A percentile compares a stretch with the other conserved stretches of the same genome.
Conservation (phyloP, 2,797 vertebrate genomes). For the Phylloscopus collybita region DNA sequence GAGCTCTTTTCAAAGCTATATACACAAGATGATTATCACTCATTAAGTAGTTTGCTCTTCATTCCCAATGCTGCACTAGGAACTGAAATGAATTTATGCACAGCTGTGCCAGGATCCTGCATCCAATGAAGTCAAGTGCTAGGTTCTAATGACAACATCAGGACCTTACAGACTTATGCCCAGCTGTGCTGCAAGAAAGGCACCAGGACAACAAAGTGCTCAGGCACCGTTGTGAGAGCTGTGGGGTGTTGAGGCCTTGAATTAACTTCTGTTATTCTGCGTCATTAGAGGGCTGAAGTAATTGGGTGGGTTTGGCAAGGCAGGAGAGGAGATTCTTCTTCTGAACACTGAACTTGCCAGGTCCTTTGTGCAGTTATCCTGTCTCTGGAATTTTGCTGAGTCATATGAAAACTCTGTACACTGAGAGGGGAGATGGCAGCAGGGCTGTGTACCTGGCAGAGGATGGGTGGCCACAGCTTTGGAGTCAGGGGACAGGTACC, state of each 20-base stretch:
- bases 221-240: background rate
- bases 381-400: too few relatives aligned
- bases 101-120: background rate
- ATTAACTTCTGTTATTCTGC: background rate
- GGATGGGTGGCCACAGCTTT: too few relatives aligned
- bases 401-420: too few relatives aligned
- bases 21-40: background rate
- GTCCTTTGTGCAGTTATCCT: too few relatives aligned
- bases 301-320: too few relatives aligned
- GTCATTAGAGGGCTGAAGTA: too few relatives aligned
- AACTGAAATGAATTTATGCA: background rate
- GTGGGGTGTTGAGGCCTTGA: accelerated
- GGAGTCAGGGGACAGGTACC: too few relatives aligned
- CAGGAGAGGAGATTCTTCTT: too few relatives aligned
- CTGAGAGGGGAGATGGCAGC: too few relatives aligned
- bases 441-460: too few relatives aligned
- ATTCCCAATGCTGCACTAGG: background rate
- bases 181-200: background rate
- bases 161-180: background rate
- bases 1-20: background rate
- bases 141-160: background rate
- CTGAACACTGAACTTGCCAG: too few relatives aligned
- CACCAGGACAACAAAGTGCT: background rate
- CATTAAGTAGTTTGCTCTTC: background rate
- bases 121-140: background rate